These are phyloP conservation scores for Sylvietta virens DNA, from an alignment of 2,113 vertebrate genomes.

Conservation along the genomic window DNA sequence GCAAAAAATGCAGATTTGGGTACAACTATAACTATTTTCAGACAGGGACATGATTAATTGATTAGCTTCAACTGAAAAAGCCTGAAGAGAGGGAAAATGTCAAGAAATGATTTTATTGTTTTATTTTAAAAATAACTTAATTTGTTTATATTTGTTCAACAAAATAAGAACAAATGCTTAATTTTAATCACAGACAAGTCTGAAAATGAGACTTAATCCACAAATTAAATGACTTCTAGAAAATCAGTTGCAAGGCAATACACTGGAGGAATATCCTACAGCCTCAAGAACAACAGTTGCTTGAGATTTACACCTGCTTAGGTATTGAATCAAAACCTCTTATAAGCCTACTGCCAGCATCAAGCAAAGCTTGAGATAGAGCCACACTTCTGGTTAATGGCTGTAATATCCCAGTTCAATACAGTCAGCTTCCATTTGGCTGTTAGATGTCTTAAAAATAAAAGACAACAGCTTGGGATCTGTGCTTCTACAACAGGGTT, in stretches of 20 bases:
- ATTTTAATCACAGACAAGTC: neutral
- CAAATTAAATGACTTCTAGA: neutral
- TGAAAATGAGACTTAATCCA: neutral
- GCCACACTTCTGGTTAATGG: neutral
- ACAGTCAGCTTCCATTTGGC: neutral
- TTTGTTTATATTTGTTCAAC: too few relatives aligned
- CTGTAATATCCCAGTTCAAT: neutral
- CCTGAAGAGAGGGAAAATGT: neutral
- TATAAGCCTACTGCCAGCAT: neutral
- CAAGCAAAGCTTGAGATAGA: neutral
- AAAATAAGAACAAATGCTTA: neutral
- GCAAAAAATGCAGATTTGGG: neutral
- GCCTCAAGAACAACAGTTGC: neutral
- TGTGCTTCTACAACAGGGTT: neutral
- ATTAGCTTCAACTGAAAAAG: neutral
- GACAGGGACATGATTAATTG: neutral
- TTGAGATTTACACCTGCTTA: neutral
- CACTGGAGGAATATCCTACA: neutral
- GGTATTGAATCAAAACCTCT: neutral
- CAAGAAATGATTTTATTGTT: neutral
- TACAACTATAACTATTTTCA: neutral
- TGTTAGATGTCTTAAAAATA: neutral
- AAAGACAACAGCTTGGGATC: neutral
- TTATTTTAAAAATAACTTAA: neutral
- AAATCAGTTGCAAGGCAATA: neutral